phyloP scores from a whole-genome alignment of 2,888 invertebrate genomes.

The Rhagonycha lutea region DNA sequence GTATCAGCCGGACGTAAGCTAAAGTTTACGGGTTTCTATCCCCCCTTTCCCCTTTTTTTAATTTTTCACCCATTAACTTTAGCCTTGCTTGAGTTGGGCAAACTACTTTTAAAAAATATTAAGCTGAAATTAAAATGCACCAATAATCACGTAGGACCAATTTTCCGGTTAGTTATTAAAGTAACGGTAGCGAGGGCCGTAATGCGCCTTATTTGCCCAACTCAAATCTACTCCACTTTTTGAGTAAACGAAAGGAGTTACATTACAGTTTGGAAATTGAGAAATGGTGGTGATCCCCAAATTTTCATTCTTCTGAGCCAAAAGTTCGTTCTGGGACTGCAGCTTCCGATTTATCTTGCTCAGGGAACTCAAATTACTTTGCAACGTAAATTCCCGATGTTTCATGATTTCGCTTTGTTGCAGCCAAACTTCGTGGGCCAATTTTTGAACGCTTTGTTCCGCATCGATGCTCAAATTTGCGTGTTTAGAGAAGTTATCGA shows the following conservation, averaged over 20 bases:
- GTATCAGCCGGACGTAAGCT: too few relatives aligned
- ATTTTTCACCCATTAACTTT: not conserved
- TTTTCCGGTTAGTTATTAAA: not conserved
- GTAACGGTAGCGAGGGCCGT: not conserved
- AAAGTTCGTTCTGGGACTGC: conserved; percentile 44
- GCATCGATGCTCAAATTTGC: conserved; percentile 42
- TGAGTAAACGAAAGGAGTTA: not conserved
- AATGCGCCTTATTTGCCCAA: too few relatives aligned
- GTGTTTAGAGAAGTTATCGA: conserved; percentile 39
- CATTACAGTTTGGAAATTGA: not conserved
- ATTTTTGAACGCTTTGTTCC: conserved; percentile 40
- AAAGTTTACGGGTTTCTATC: not conserved
- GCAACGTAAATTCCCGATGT: conserved; percentile 40
- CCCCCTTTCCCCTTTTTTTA: not conserved
- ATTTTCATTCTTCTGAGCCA: conserved; percentile 45
- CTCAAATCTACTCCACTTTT: not conserved
- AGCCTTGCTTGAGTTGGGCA: not conserved
- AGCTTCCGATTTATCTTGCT: conserved; percentile 47
- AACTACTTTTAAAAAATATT: not conserved
- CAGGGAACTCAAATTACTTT: conserved; percentile 41
- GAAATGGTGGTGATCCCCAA: conserved; percentile 14
- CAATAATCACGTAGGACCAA: too few relatives aligned
- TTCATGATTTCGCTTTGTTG: conserved; percentile 45
- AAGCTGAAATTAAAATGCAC: too few relatives aligned
- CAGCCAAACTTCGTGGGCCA: conserved; percentile 47